Base-by-base conservation (phyloP, 2,113 vertebrate species). In the Mirza zaza region DNA sequence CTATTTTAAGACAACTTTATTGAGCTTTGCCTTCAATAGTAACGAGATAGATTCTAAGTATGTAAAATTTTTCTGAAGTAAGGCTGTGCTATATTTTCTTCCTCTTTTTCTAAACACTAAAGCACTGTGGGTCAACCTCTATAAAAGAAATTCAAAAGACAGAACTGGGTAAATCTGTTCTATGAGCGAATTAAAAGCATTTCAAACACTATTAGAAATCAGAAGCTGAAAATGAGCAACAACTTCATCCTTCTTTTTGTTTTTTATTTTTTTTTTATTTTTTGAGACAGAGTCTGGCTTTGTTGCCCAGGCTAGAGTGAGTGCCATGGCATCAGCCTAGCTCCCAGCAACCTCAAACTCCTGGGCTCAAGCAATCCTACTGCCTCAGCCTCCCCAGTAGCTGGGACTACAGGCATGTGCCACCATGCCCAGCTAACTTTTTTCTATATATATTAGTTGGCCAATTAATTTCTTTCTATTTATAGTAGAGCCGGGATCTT, bases 191-290 rank as follows among this genome's bases (percentile, higher is more conserved):
- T 67, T 88, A 73, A 91, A 90, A 71, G 34, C 36, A 73, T 87
- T 94, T 87, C 25, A 68, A 95, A 95, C 18, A n/a, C 8, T 85
- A 87, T 94, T 70, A 52, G 80, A 63, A 95, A 57, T 34, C 70
- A 48, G 52, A 87, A 83, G 75, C 42, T 82, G 9, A 90, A 85
- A 57, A 63, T 21, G 32, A 87, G 6, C 36, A 97, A 73, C 8
- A 87, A 90, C 55, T 29, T 32, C 25, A 68, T 70, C 27, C 80
- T 85, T 90, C 55, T 45, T 45, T 45, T 8, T 8, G 1, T 45
- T 45, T 45, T 45, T 45, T 45, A 8, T 8, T 8, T 7, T 45
- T 45, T 45, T 45, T 45, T 45, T 45, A 45, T 45, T 45, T 45
- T 45, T 45, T 45, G 45, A 45, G 45, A 45, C 45, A 45, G 45